Evolutionary conservation across 2,113 vertebrate species (phyloP).

Genomic region (Embiotoca jacksoni): DNA sequence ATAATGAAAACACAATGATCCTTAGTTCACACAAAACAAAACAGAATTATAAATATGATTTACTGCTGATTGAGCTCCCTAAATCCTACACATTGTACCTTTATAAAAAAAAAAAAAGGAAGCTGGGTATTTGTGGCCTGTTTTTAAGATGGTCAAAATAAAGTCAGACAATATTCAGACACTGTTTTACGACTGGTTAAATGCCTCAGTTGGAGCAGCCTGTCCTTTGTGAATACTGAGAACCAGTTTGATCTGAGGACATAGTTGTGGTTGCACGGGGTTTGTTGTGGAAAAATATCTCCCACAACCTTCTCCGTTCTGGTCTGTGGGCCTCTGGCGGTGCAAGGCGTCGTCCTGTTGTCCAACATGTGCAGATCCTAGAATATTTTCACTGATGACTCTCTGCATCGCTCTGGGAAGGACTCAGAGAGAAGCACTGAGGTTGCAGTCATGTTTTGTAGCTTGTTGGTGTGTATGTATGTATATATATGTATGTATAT

Average conservation of each 20-base stretch:
- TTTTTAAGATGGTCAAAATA: neutral
- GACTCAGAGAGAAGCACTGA: neutral
- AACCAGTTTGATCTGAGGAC: neutral
- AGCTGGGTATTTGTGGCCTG: neutral
- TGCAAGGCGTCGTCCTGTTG: neutral
- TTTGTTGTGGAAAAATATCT: neutral
- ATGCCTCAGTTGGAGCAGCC: neutral
- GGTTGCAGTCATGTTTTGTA: neutral
- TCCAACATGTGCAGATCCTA: neutral
- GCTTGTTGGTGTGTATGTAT: neutral
- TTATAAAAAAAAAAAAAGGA: no score
- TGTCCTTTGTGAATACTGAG: neutral
- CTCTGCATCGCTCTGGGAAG: slow-evolving; percentile 1
- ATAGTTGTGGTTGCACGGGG: neutral
- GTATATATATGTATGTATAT: no score
- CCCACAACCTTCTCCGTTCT: neutral
- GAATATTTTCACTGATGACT: neutral
- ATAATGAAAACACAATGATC: no score
- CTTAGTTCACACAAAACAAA: no score
- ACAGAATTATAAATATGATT: no score
- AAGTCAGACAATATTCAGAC: neutral
- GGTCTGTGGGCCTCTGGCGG: neutral
- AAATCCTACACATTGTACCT: no score
- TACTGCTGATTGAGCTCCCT: no score
- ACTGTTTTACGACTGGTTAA: neutral